Evolutionary conservation across 1,140 invertebrate genomes (phyloP).

Genomic region (Pogonomyrmex californicus): DNA sequence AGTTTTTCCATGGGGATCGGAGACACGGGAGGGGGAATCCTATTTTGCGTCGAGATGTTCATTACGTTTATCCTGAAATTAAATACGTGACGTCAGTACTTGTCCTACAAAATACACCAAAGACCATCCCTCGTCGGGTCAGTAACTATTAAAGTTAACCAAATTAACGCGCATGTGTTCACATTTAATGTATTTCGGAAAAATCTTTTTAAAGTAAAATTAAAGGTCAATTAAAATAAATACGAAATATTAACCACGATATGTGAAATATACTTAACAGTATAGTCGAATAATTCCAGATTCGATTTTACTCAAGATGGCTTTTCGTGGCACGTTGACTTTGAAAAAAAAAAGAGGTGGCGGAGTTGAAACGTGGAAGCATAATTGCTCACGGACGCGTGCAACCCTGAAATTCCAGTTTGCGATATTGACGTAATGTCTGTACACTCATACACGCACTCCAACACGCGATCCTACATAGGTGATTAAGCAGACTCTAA

Average conservation of each 20-base stretch:
- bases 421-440: conserved; percentile 11
- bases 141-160: background rate
- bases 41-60: conserved; percentile 49
- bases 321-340: background rate
- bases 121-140: background rate
- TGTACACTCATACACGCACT: background rate
- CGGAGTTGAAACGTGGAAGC: conserved; percentile 28
- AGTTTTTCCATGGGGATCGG: conserved; percentile 81
- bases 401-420: conserved; percentile 48
- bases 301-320: background rate
- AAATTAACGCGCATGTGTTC: background rate
- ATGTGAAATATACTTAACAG: background rate
- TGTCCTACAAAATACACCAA: background rate
- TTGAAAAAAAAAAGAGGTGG: background rate
- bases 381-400: conserved; percentile 31
- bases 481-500: conserved; percentile 56
- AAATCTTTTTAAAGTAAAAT: background rate
- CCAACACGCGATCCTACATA: background rate
- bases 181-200: background rate
- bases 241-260: background rate
- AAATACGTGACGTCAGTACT: conserved; percentile 19
- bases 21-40: conserved; percentile 84
- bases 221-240: background rate
- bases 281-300: background rate
- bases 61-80: conserved; percentile 22